These are phyloP conservation scores for Hemiscyllium ocellatum DNA, from an alignment of 2,113 vertebrate genomes.

Conservation along the genomic window DNA sequence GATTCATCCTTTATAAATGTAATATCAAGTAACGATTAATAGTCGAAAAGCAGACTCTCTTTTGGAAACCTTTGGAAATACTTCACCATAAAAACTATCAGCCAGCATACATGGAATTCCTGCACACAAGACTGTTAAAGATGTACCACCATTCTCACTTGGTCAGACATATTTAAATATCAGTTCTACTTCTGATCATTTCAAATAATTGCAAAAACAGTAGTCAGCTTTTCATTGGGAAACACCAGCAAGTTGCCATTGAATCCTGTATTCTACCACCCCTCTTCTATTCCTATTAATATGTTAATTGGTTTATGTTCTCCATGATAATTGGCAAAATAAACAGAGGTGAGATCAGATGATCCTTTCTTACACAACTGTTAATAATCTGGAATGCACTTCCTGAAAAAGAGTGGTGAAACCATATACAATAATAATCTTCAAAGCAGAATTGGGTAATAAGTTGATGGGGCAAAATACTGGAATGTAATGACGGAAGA, in stretches of 20 bases:
- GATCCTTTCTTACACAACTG: too few species aligned
- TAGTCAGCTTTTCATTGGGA: not conserved
- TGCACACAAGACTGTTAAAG: not conserved
- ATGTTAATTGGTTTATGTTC: not conserved
- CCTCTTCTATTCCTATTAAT: not conserved
- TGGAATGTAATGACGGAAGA: not conserved
- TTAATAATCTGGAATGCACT: too few species aligned
- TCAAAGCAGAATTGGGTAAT: too few species aligned
- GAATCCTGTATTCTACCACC: not conserved
- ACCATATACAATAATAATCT: too few species aligned
- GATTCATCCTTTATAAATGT: not conserved
- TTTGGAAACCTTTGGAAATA: not conserved
- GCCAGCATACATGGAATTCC: too few species aligned
- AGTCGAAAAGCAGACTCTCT: not conserved
- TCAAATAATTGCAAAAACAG: not conserved
- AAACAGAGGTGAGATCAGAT: too few species aligned
- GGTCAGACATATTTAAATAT: not conserved
- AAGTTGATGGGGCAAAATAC: not conserved
- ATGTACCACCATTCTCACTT: not conserved
- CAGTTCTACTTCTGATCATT: not conserved
- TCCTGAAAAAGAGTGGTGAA: too few species aligned
- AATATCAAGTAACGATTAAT: not conserved
- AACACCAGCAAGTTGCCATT: not conserved
- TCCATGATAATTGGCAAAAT: too few species aligned
- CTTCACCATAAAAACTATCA: not conserved